Percentiles rank a stretch among this genome's conserved stretches.
phyloP scores from a whole-genome alignment of 2,888 invertebrate species.

The Tipula helvola region DNA sequence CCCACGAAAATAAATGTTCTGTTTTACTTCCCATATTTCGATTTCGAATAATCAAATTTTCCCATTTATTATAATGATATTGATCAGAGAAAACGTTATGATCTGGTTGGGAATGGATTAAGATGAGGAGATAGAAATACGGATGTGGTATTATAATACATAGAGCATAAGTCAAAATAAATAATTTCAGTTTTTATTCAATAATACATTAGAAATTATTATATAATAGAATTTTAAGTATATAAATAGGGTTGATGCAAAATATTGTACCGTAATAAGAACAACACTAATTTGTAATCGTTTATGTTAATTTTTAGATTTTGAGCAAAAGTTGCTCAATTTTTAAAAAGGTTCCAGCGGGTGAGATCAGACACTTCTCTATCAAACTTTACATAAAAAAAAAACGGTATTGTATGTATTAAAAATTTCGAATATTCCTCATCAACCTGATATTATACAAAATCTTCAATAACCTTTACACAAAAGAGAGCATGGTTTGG shows the following conservation, averaged over 20 bases:
- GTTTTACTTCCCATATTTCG: not conserved
- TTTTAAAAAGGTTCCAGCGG: too few species aligned
- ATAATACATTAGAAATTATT: not conserved
- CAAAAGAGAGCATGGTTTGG: not conserved
- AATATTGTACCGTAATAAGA: not conserved
- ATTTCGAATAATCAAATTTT: slow-evolving; percentile 15
- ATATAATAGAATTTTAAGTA: not conserved
- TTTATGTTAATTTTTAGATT: too few species aligned
- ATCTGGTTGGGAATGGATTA: slow-evolving; percentile 17
- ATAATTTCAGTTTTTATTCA: not conserved
- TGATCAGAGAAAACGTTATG: slow-evolving; percentile 16
- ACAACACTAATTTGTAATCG: too few species aligned
- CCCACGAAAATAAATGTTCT: not conserved
- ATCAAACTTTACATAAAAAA: too few species aligned
- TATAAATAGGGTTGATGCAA: not conserved
- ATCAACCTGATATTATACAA: not conserved
- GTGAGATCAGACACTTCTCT: too few species aligned
- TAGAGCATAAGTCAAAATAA: not conserved
- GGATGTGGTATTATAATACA: not conserved
- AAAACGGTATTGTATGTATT: too few species aligned
- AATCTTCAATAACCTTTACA: too few species aligned
- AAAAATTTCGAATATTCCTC: not conserved
- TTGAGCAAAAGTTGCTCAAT: too few species aligned
- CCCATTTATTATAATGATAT: slow-evolving; percentile 16
- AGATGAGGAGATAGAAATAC: slow-evolving; percentile 6